Conservation (phyloP, 2,113 vertebrate genomes). For the Neotragus pygmaeus region DNA sequence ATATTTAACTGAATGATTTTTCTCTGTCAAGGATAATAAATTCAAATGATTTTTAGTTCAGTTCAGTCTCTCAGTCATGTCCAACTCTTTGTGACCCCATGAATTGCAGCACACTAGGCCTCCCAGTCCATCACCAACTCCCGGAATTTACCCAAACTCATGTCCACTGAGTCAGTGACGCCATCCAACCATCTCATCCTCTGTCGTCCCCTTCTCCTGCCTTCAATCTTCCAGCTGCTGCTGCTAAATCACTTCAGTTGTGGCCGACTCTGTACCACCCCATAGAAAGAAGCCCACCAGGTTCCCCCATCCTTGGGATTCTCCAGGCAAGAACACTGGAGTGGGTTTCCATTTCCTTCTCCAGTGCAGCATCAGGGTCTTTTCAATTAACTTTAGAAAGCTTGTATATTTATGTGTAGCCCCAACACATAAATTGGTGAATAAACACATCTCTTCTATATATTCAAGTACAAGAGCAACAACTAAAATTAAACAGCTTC, state of each 20-base stretch:
- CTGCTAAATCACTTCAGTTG: not conserved
- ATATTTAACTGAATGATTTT: conserved; percentile 1
- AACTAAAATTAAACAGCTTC: not conserved
- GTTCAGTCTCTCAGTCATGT: accelerated
- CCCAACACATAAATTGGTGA: not conserved
- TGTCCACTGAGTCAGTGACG: not conserved
- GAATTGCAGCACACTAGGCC: not conserved
- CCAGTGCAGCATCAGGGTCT: not conserved
- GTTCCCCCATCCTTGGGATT: no score
- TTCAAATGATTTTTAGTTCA: not conserved
- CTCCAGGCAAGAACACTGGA: no score
- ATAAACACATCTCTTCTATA: not conserved
- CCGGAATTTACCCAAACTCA: not conserved
- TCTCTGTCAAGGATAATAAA: not conserved
- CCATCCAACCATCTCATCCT: not conserved
- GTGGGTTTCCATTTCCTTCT: not conserved
- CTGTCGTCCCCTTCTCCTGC: not conserved
- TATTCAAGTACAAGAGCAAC: not conserved
- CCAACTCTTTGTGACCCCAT: accelerated
- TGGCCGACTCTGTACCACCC: not conserved
- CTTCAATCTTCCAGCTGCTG: not conserved
- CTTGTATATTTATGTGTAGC: not conserved
- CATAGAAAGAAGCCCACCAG: no score
- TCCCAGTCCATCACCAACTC: not conserved
- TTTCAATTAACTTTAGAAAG: not conserved